These are phyloP conservation scores for Pheosia gnoma DNA, from an alignment of 2,888 invertebrate genomes.

Conservation along the genomic window DNA sequence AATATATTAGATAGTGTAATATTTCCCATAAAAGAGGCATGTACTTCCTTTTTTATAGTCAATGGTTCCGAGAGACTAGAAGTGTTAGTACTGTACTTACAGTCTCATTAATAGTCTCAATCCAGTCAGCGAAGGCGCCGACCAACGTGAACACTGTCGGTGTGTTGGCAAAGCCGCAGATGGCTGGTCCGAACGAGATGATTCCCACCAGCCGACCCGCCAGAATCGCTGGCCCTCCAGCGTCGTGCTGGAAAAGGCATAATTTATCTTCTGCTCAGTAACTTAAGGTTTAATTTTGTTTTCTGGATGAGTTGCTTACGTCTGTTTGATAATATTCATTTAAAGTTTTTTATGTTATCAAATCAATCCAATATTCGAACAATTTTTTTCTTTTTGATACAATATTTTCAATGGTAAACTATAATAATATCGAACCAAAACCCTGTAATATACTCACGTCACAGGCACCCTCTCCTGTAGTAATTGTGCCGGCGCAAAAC, in stretches of 20 bases:
- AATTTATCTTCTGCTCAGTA: not conserved
- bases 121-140: constrained; percentile 72
- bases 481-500: constrained; percentile 76
- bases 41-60: too few relatives aligned
- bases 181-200: constrained; percentile 70
- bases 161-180: constrained; percentile 68
- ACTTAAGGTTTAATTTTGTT: too few relatives aligned
- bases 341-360: too few relatives aligned
- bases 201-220: constrained; percentile 67
- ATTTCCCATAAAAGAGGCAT: too few relatives aligned
- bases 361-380: too few relatives aligned
- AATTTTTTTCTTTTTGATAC: too few relatives aligned
- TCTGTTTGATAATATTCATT: too few relatives aligned
- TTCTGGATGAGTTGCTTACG: too few relatives aligned
- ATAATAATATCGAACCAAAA: too few relatives aligned
- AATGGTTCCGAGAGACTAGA: too few relatives aligned
- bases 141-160: constrained; percentile 75
- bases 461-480: constrained; percentile 76
- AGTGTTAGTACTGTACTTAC: constrained; percentile 43
- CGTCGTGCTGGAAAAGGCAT: constrained; percentile 61
- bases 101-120: constrained; percentile 65
- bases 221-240: constrained; percentile 71
- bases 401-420: too few relatives aligned
- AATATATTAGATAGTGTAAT: too few relatives aligned
- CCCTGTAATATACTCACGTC: constrained; percentile 54